Base-by-base conservation (phyloP, 1,140 invertebrate genomes). In the Propsilocerus akamusi region DNA sequence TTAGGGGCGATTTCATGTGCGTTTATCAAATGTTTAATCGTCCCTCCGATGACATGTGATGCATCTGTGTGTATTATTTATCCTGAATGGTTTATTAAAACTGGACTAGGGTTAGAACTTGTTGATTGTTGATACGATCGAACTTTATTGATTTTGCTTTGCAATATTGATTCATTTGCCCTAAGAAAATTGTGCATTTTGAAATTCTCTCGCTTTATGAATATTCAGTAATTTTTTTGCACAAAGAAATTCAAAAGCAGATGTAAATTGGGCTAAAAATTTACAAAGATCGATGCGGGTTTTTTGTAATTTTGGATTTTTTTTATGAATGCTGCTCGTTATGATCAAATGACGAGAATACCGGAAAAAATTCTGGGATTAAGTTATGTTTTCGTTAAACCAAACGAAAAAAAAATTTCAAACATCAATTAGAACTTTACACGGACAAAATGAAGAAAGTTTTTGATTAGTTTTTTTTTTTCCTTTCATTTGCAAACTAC, bases 291-390 rank as follows among this genome's bases (percentile, higher is more conserved):
- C 14, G 34, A 41, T 41, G 34, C 34, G 34, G 34, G 34, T 37
- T 14, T 37, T 41, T 41, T 41, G 17, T 20, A 41, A 8, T 41
- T 41, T 41, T 17, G 5, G 14, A 37, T 17, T 41, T 20, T 20
- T 8, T 41, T 41, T 14, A 20, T 20, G 22, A 41, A 41, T 41
- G 34, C 34, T 41, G 34, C 22, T 41, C 14, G 11, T 41, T 41
- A 41, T 41, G 34, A 20, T 41, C 34, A 41, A 41, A 41, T 41
- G 14, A 41, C n/a, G n/a, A n/a, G n/a, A n/a, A n/a, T n/a, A n/a
- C n/a, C n/a, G n/a, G n/a, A n/a, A n/a, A n/a, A n/a, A n/a, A n/a
- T n/a, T n/a, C n/a, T n/a, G n/a, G n/a, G n/a, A n/a, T n/a, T n/a
- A n/a, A n/a, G n/a, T n/a, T n/a, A n/a, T n/a, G n/a, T n/a, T n/a